Evolutionary conservation across 2,113 vertebrate species (phyloP).

Genomic region (Thunnus thynnus): DNA sequence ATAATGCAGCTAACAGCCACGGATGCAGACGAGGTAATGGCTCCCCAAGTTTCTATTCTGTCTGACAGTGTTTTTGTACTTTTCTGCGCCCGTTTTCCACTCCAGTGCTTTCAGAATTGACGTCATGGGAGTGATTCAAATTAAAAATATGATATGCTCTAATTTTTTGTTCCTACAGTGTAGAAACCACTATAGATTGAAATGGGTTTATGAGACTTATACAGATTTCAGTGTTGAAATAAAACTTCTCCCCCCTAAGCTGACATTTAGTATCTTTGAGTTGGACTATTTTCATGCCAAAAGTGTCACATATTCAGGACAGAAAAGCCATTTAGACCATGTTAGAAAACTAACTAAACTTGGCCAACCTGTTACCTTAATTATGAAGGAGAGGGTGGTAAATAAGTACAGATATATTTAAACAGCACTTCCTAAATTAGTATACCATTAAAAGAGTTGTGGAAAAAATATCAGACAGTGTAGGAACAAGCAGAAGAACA

Average conservation of each 20-base stretch:
- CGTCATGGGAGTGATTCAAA: constrained; percentile 52
- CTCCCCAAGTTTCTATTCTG: constrained; percentile 57
- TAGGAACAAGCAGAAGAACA: neutral
- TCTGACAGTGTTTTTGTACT: constrained; percentile 55
- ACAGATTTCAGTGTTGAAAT: constrained; percentile 37
- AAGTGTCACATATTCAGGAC: neutral
- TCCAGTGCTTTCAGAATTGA: constrained; percentile 40
- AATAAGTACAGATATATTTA: neutral
- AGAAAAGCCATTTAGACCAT: neutral
- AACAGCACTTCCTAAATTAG: neutral
- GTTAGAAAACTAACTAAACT: constrained; percentile 16
- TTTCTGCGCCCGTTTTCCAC: constrained; percentile 62
- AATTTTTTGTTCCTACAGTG: constrained; percentile 38
- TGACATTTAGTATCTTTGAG: constrained; percentile 30
- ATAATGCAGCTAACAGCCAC: constrained; percentile 96
- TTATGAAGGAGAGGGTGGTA: neutral
- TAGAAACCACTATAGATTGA: constrained; percentile 30
- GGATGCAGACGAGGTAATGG: constrained; percentile 95
- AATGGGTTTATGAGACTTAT: constrained; percentile 26
- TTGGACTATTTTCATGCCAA: constrained; percentile 20
- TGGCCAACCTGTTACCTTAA: neutral
- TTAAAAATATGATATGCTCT: constrained; percentile 46
- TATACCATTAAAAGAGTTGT: no score
- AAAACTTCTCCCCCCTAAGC: neutral
- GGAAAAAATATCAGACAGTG: no score